These are phyloP conservation scores for Ornithorhynchus anatinus DNA, from an alignment of 2,113 vertebrate species.

Conservation along the genomic window DNA sequence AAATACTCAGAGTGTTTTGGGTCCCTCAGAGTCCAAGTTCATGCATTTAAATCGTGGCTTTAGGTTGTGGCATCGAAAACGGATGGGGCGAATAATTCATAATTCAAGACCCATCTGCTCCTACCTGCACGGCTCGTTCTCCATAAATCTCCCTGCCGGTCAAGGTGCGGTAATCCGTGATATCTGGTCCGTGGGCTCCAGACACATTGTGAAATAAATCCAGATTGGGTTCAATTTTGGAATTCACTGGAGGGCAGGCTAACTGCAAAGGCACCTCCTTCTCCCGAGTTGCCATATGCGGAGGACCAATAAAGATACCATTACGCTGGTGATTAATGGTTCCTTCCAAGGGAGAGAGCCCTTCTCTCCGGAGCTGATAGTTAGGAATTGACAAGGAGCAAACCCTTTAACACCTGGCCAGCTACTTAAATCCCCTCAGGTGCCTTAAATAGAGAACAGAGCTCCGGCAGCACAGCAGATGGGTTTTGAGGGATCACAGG, in stretches of 20 bases:
- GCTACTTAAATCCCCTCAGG: slow-evolving; percentile 16
- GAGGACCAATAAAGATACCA: slow-evolving; percentile 46
- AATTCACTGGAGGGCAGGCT: slow-evolving; percentile 27
- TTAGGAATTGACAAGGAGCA: slow-evolving; percentile 28
- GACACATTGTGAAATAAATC: slow-evolving; percentile 19
- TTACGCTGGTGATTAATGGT: slow-evolving; percentile 45
- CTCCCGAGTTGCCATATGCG: slow-evolving; percentile 26
- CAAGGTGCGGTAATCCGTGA: background rate
- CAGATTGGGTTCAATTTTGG: background rate
- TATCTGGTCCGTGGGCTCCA: slow-evolving; percentile 2
- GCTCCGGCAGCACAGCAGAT: slow-evolving; percentile 9
- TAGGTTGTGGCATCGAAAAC: background rate
- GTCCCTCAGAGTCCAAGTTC: no score
- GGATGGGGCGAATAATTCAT: slow-evolving; percentile 22
- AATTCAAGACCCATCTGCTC: slow-evolving; percentile 33
- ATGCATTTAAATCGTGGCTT: slow-evolving; percentile 41
- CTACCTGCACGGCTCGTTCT: slow-evolving; percentile 13
- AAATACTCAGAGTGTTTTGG: no score
- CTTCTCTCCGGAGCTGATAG: slow-evolving; percentile 30
- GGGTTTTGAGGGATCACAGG: background rate
- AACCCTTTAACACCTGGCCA: slow-evolving; percentile 20
- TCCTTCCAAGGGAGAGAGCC: slow-evolving; percentile 36
- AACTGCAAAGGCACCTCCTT: slow-evolving; percentile 43
- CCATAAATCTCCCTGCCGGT: slow-evolving; percentile 44
- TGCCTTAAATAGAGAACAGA: slow-evolving; percentile 15